Percentiles rank a stretch among this genome's conserved stretches.
phyloP scores from a whole-genome alignment of 2,797 vertebrate species.

The Muscicapa comitata region DNA sequence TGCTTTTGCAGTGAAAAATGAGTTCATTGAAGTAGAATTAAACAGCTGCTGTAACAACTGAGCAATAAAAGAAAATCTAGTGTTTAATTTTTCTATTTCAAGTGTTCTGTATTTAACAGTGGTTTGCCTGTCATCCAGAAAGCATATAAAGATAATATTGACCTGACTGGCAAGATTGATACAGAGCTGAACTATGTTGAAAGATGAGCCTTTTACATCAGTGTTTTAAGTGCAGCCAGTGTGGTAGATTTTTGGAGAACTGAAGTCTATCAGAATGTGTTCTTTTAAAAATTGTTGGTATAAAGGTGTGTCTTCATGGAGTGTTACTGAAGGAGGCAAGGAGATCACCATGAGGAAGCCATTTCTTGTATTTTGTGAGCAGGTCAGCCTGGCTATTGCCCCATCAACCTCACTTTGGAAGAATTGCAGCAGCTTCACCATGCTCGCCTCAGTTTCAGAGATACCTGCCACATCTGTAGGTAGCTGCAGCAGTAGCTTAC shows the following conservation, averaged over 20 bases:
- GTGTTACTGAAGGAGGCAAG: not conserved
- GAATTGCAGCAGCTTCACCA: not conserved
- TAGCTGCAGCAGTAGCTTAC: not conserved
- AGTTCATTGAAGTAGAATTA: not conserved
- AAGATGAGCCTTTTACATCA: not conserved
- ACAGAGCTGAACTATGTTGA: not conserved
- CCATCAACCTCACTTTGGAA: not conserved
- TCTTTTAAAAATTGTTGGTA: not conserved
- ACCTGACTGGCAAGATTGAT: not conserved
- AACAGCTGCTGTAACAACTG: not conserved
- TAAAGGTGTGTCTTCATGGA: not conserved
- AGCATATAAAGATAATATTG: not conserved
- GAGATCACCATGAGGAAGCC: rapidly evolving
- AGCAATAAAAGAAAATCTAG: not conserved
- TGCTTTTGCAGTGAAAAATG: not conserved
- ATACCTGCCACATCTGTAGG: not conserved
- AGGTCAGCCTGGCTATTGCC: not conserved
- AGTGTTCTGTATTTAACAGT: not conserved
- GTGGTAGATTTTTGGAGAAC: not conserved
- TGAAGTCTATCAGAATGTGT: not conserved
- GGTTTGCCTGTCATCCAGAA: not conserved
- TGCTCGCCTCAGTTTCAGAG: not conserved
- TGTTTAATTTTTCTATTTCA: not conserved
- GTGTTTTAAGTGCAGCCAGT: not conserved
- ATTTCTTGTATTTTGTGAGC: not conserved